These are phyloP conservation scores for Paramormyrops kingsleyae DNA, from an alignment of 2,113 vertebrate genomes.

Conservation along the genomic window DNA sequence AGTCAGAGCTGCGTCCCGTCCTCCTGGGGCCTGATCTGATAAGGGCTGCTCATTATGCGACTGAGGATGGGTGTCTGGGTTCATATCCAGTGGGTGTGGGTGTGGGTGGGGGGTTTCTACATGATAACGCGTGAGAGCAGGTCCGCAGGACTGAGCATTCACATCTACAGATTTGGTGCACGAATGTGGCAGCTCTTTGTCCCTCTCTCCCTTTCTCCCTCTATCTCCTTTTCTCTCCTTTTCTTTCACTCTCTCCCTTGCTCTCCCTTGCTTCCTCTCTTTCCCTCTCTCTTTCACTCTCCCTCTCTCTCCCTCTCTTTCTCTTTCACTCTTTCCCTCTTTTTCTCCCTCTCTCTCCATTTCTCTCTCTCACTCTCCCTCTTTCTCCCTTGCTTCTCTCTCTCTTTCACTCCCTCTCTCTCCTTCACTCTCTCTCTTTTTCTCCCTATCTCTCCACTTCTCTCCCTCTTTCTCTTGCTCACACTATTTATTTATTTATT, in stretches of 20 bases:
- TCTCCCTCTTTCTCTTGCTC: too few species aligned
- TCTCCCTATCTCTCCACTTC: not conserved
- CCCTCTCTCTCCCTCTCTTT: not conserved
- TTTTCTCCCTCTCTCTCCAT: not conserved
- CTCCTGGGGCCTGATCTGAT: constrained; percentile 22
- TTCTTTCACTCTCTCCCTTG: not conserved
- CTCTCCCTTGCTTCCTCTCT: not conserved
- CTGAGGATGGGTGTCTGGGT: not conserved
- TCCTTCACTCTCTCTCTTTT: not conserved
- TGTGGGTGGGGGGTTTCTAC: not conserved
- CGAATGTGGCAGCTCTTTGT: not conserved
- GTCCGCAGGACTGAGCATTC: not conserved
- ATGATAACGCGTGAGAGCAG: not conserved
- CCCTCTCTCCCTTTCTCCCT: not conserved
- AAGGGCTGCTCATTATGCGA: not conserved
- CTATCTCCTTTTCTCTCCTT: not conserved
- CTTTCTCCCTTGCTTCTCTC: not conserved
- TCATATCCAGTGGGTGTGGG: not conserved
- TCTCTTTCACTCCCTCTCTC: too few species aligned
- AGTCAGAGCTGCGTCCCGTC: constrained; percentile 11
- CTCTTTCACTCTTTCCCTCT: not conserved
- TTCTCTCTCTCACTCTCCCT: not conserved
- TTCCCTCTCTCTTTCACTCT: not conserved
- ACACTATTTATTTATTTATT: too few species aligned
- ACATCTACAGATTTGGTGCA: not conserved